Evolutionary conservation across 2,113 vertebrate genomes (phyloP), one percentile per base, ranked within the genome.

Genomic region (Scytalopus superciliaris): DNA sequence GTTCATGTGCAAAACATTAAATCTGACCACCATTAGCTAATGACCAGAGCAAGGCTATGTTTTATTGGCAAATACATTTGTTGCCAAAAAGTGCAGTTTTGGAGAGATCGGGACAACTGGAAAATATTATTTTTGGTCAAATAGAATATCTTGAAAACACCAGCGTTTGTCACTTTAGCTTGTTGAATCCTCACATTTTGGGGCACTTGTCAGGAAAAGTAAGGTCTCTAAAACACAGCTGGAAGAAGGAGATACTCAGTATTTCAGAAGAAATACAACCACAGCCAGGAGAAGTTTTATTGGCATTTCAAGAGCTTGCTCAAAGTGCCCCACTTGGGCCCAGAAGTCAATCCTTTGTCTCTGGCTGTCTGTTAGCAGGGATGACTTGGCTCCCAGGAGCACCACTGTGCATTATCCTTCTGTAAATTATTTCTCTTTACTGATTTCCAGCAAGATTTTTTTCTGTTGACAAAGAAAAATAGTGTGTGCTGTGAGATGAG

Each of bases 1-100:
- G 33, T 79, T 94, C 35, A 47, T 79, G n/a, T 82, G 57, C 40
- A 62, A 89, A 91, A 27, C 23, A 87, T 78, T 85, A 93, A 52
- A 90, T 86, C 37, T 44, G 87, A 78, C 67, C 55, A 63, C 2
- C 3, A 16, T 59, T 86, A 86, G 44, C 47, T 74, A 92, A 80
- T 39, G 63, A 84, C 39, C 10, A 0, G 6, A 86, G 27, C 27
- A 63, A 74, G 68, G 59, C 42, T 56, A 55, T 19, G 6, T 47
- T 92, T 87, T 89, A 23, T 52, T 52, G 44, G 25, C 44, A 89
- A 82, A 75, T 63, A 23, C 56, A 55, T 13, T 2, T 1, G 9
- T 55, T 15, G 8, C 60, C n/a, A 87, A 67, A 81, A 77, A 72
- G 9, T 10, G 27, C 5, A 18, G 33, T 12, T 89, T 74, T 33